These are phyloP conservation scores for Octopus bimaculoides DNA, from an alignment of 1,140 invertebrate genomes.

Conservation along the genomic window DNA sequence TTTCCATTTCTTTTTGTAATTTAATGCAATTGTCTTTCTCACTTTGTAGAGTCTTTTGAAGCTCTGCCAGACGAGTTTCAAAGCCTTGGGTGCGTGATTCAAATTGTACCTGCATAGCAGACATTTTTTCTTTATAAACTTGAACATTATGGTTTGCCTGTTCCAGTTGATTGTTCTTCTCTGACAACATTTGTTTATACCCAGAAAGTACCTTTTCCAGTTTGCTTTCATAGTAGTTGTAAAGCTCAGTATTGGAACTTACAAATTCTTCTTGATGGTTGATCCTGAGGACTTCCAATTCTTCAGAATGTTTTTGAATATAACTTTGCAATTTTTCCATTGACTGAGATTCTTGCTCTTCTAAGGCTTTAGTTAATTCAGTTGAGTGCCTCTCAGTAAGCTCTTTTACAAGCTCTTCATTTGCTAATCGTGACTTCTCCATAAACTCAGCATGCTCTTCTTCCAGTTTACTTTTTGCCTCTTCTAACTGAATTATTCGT, in stretches of 20 bases:
- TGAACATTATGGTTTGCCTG: conserved; percentile 16
- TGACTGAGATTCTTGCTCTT: conserved; percentile 22
- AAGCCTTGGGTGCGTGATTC: conserved; percentile 17
- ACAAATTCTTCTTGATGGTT: conserved; percentile 39
- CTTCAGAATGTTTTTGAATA: conserved; percentile 33
- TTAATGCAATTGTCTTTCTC: conserved; percentile 25
- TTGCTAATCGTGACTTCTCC: not conserved
- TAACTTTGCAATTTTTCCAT: conserved; percentile 33
- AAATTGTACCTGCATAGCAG: conserved; percentile 13
- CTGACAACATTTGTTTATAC: conserved; percentile 30
- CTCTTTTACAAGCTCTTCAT: conserved; percentile 15
- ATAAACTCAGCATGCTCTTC: conserved; percentile 18
- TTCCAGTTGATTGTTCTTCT: conserved; percentile 22
- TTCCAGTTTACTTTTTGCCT: conserved; percentile 26
- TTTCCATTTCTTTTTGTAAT: conserved; percentile 28
- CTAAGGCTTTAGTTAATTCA: conserved; percentile 22
- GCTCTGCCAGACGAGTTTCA: conserved; percentile 23
- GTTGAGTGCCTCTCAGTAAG: conserved; percentile 18
- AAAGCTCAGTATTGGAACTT: conserved; percentile 30
- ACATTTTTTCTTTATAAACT: conserved; percentile 11
- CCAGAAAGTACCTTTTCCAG: conserved; percentile 27
- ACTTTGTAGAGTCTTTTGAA: conserved; percentile 17
- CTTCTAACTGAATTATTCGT: conserved; percentile 26
- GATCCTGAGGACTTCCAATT: conserved; percentile 30
- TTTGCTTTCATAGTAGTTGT: conserved; percentile 35